phyloP scores from a whole-genome alignment of 1,140 invertebrate genomes.

The Acromyrmex charruanus region DNA sequence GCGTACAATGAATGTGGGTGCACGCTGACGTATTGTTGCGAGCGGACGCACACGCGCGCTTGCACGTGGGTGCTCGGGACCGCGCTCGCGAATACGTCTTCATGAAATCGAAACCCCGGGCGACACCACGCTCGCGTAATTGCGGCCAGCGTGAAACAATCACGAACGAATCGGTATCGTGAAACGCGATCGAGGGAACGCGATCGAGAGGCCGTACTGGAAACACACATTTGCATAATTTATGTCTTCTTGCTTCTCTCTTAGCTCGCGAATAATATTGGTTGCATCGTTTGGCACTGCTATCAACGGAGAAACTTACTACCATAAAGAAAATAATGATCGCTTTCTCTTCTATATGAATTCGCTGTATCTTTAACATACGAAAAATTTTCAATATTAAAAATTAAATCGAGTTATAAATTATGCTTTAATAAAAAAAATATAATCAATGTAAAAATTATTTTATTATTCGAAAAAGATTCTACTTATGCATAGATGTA shows the following conservation, averaged over 20 bases:
- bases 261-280: background rate
- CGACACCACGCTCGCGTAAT: slow-evolving; percentile 67
- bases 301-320: slow-evolving; percentile 27
- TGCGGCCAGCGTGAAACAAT: slow-evolving; percentile 69
- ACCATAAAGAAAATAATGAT: slow-evolving; percentile 1
- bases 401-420: background rate
- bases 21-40: slow-evolving; percentile 75
- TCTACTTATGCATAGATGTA: background rate
- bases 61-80: slow-evolving; percentile 58
- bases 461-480: background rate
- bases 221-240: slow-evolving; percentile 55
- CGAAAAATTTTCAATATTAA: background rate
- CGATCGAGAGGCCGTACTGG: slow-evolving; percentile 31
- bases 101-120: slow-evolving; percentile 77
- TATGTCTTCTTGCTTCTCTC: slow-evolving; percentile 35
- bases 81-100: slow-evolving; percentile 79
- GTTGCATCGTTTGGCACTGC: background rate
- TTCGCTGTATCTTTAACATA: too few species aligned
- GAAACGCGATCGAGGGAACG: slow-evolving; percentile 48
- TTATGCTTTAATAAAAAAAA: background rate
- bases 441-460: background rate
- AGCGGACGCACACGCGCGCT: slow-evolving; percentile 57
- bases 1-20: slow-evolving; percentile 81
- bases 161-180: slow-evolving; percentile 52
- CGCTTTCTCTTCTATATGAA: background rate